phyloP scores from a whole-genome alignment of 2,113 vertebrate genomes.

The Ceratotherium simum region DNA sequence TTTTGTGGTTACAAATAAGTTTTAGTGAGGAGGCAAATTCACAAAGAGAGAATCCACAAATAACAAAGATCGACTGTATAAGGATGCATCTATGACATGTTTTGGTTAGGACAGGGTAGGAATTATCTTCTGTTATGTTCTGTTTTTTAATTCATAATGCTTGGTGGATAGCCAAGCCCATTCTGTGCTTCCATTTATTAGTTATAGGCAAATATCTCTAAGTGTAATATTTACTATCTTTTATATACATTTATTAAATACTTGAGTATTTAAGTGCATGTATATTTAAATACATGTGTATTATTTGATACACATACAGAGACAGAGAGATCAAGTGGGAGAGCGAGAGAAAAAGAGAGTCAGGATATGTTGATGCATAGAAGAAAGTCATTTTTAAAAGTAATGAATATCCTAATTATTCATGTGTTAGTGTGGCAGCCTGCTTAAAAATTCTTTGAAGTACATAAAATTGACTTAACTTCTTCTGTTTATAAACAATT shows the following conservation, averaged over 20 bases:
- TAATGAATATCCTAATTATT: conserved; percentile 61
- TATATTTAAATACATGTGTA: background rate
- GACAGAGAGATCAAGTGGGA: background rate
- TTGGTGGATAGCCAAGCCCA: background rate
- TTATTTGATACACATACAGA: background rate
- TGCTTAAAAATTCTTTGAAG: conserved; percentile 60
- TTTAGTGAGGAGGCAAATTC: background rate
- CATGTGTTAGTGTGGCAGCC: background rate
- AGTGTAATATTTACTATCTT: background rate
- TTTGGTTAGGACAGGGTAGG: background rate
- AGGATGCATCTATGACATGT: background rate
- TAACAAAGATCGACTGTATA: background rate
- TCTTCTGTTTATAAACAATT: conserved; percentile 75
- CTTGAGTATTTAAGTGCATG: background rate
- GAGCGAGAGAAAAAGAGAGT: background rate
- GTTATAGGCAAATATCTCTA: background rate
- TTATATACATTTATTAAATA: background rate
- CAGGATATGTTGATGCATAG: background rate
- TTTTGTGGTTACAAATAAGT: conserved; percentile 1
- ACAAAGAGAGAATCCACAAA: background rate
- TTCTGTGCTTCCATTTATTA: background rate
- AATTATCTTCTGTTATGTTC: background rate
- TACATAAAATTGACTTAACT: conserved; percentile 61
- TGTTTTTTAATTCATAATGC: background rate
- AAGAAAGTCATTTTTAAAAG: conserved; percentile 45